phyloP scores from a whole-genome alignment of 2,888 invertebrate genomes.

The Strigamia crassipes region DNA sequence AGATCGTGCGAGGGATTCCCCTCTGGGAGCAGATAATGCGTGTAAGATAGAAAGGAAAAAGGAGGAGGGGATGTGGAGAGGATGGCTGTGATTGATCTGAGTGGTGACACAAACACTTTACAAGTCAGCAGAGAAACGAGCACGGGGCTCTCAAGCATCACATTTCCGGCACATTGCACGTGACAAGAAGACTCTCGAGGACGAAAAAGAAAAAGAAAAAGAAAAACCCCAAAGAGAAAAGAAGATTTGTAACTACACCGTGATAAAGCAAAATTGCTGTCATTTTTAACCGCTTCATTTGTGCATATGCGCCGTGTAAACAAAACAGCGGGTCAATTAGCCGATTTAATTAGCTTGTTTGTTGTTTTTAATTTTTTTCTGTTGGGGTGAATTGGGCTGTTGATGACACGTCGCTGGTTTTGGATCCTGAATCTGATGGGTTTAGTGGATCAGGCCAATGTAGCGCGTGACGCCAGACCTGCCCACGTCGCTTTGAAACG shows the following conservation, averaged over 20 bases:
- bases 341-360: neutral
- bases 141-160: constrained; percentile 40
- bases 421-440: constrained; percentile 41
- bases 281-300: neutral
- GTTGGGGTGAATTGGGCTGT: neutral
- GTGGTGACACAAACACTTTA: constrained; percentile 42
- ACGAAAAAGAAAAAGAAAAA: neutral
- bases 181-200: constrained; percentile 21
- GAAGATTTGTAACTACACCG: neutral
- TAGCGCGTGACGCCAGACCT: constrained; percentile 40
- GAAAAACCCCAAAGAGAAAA: neutral
- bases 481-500: constrained; percentile 28
- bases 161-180: constrained; percentile 40
- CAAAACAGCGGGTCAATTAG: too few relatives aligned
- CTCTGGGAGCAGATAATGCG: constrained; percentile 29
- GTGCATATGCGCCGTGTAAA: neutral
- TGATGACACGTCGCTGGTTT: constrained; percentile 6
- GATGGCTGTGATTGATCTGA: constrained; percentile 40
- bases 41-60: constrained; percentile 35
- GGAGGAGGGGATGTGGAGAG: constrained; percentile 35
- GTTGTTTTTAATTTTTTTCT: neutral
- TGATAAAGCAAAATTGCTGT: neutral
- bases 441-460: constrained; percentile 38
- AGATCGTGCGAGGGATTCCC: constrained; percentile 22
- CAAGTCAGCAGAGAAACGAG: constrained; percentile 42